Evolutionary conservation across 2,797 vertebrate species (phyloP).

Genomic region (Falco novaeseelandiae): DNA sequence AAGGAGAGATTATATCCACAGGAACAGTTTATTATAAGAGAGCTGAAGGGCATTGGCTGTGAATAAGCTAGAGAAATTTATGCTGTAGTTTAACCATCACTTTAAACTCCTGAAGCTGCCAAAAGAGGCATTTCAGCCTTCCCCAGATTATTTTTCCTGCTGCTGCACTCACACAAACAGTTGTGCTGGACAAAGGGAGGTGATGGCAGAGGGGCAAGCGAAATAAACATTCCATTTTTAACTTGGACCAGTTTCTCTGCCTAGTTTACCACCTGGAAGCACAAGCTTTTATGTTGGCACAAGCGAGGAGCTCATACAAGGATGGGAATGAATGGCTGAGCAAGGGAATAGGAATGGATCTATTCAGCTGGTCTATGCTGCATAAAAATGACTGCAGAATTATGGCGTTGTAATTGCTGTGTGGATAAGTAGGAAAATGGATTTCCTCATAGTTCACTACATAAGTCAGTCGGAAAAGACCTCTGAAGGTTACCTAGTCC

Average conservation of each 20-base stretch:
- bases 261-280: constrained; percentile 16
- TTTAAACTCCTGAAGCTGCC: constrained; percentile 27
- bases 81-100: constrained; percentile 10
- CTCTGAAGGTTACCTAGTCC: not conserved
- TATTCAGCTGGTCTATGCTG: not conserved
- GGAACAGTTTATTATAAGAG: constrained; percentile 48
- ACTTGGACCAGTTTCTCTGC: not conserved
- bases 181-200: constrained; percentile 14
- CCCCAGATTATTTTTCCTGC: not conserved
- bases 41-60: constrained; percentile 31
- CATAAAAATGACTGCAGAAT: constrained; percentile 1
- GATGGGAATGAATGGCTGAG: not conserved
- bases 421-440: not conserved
- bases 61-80: constrained; percentile 38
- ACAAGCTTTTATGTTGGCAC: constrained; percentile 15
- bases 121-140: constrained; percentile 28
- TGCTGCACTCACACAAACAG: not conserved
- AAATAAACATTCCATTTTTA: constrained; percentile 41
- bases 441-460: not conserved
- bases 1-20: constrained; percentile 27
- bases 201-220: not conserved
- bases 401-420: not conserved
- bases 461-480: not conserved
- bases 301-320: not conserved
- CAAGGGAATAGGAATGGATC: not conserved